Conservation (phyloP, 2,113 vertebrate genomes). For the Acinonyx jubatus region DNA sequence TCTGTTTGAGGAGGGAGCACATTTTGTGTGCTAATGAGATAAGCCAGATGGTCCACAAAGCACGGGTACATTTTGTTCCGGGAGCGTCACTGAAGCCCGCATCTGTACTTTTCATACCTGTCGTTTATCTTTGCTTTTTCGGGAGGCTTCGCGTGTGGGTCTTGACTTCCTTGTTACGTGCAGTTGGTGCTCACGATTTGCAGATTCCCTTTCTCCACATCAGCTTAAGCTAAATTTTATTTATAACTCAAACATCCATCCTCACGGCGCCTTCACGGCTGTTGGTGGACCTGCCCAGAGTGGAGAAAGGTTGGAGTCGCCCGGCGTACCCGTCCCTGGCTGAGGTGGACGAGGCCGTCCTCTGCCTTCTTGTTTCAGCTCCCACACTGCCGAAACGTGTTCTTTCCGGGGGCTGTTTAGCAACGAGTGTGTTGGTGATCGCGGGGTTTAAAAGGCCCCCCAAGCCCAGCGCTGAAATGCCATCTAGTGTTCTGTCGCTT, state of each 20-base stretch:
- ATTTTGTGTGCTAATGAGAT: not conserved
- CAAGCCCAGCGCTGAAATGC: rapidly evolving
- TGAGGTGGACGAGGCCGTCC: not conserved
- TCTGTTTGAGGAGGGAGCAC: not conserved
- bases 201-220: not conserved
- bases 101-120: rapidly evolving
- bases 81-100: not conserved
- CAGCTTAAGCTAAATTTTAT: not conserved
- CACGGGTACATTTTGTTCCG: not conserved
- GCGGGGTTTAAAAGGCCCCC: not conserved
- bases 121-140: not conserved
- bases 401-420: not conserved
- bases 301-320: rapidly evolving
- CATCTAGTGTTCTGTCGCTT: not conserved
- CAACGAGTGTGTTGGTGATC: not conserved
- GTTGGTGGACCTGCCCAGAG: not conserved
- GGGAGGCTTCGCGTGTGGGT: rapidly evolving
- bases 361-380: not conserved
- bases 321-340: rapidly evolving
- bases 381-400: not conserved
- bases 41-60: not conserved
- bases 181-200: rapidly evolving
- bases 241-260: no score
- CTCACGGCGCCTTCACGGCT: not conserved
- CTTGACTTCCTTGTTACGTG: no score